Conservation (phyloP, 2,888 invertebrate species). For the Helobdella robusta region DNA sequence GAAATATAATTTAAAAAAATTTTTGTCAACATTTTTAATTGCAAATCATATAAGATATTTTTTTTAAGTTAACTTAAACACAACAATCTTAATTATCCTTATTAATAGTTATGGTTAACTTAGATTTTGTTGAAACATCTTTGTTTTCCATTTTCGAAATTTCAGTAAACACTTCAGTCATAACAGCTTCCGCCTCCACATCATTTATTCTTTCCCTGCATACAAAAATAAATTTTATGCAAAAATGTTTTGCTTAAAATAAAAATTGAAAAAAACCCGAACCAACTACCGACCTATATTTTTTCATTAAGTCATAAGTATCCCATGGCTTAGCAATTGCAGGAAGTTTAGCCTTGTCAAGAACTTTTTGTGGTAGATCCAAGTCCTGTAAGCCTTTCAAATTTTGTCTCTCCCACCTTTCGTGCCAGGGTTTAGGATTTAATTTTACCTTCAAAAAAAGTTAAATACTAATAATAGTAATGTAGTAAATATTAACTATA, state of each 20-base stretch:
- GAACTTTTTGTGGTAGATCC: conserved; percentile 36
- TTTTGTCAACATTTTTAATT: too few relatives aligned
- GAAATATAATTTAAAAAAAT: too few relatives aligned
- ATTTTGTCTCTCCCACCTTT: conserved; percentile 62
- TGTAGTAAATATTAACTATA: too few relatives aligned
- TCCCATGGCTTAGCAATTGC: conserved; percentile 62
- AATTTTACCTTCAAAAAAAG: conserved; percentile 51
- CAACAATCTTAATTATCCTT: too few relatives aligned
- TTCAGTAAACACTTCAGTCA: conserved; percentile 60
- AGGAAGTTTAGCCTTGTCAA: conserved; percentile 50
- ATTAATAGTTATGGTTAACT: too few relatives aligned
- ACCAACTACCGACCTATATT: conserved; percentile 59
- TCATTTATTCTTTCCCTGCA: conserved; percentile 63
- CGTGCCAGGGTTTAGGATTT: conserved; percentile 71
- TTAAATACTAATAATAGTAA: too few relatives aligned
- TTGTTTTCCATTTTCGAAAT: conserved; percentile 28
- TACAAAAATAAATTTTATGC: background rate
- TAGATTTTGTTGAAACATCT: too few relatives aligned
- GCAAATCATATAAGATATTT: too few relatives aligned
- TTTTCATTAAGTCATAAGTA: conserved; percentile 84
- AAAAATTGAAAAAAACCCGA: background rate
- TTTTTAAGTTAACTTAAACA: too few relatives aligned
- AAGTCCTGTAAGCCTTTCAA: conserved; percentile 41
- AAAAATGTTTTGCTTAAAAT: background rate
- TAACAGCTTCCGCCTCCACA: conserved; percentile 77